Percentiles rank a stretch among this genome's conserved stretches.
Conservation (phyloP, 2,113 vertebrate species). For the Hassar affinis region DNA sequence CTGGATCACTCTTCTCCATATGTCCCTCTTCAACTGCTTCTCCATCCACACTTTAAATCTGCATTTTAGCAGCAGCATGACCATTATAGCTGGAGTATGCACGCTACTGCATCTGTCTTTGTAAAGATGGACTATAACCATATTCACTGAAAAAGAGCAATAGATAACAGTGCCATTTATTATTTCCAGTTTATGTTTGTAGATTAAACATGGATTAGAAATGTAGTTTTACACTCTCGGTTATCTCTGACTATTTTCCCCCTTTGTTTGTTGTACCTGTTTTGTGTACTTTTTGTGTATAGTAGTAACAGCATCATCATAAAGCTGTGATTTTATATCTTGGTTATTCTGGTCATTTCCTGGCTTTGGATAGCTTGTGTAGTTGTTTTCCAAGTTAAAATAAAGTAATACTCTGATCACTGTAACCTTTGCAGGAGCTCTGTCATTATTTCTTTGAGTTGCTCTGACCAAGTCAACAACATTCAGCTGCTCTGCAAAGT, state of each 20-base stretch:
- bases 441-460: background rate
- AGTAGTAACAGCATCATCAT: slow-evolving; percentile 1
- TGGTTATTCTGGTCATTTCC: slow-evolving; percentile 20
- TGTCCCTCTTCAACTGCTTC: background rate
- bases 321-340: slow-evolving; percentile 51
- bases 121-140: background rate
- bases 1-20: background rate
- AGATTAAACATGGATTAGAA: background rate
- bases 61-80: background rate
- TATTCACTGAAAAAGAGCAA: slow-evolving; percentile 33
- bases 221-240: background rate
- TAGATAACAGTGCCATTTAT: background rate
- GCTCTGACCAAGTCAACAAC: background rate
- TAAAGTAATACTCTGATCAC: slow-evolving; percentile 48
- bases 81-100: slow-evolving; percentile 21
- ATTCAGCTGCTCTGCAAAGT: background rate
- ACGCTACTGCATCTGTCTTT: slow-evolving; percentile 22
- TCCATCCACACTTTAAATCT: background rate
- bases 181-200: background rate
- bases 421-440: background rate
- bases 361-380: slow-evolving; percentile 43
- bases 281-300: slow-evolving; percentile 36
- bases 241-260: background rate
- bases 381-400: slow-evolving; percentile 52
- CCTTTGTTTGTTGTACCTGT: slow-evolving; percentile 15